Evolutionary conservation across 2,113 vertebrate species (phyloP).

Genomic region (Ondatra zibethicus): DNA sequence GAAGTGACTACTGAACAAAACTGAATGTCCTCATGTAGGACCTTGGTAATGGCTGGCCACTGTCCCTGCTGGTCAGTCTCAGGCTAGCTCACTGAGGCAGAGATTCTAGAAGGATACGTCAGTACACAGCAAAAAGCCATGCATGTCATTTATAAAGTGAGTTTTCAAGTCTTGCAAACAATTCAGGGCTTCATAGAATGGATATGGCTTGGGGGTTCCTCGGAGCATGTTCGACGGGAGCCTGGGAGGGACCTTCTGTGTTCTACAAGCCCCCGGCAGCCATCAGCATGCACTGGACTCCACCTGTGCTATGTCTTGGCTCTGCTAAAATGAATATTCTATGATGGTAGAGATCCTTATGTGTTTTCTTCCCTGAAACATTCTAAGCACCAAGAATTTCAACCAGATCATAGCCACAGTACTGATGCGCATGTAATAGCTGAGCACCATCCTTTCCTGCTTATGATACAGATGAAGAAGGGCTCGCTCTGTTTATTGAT

Average conservation of each 20-base stretch:
- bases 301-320: background rate
- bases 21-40: too few relatives aligned
- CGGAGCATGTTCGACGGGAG: rapidly evolving
- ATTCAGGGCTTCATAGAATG: background rate
- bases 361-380: background rate
- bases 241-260: background rate
- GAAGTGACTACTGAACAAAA: background rate
- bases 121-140: too few relatives aligned
- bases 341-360: background rate
- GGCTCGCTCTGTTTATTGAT: background rate
- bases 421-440: background rate
- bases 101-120: background rate
- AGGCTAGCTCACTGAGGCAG: background rate
- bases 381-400: background rate
- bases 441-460: background rate
- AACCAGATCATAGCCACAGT: background rate
- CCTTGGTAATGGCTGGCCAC: background rate
- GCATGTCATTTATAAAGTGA: rapidly evolving
- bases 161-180: background rate
- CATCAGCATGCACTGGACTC: rapidly evolving
- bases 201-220: background rate
- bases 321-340: background rate
- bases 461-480: background rate
- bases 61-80: rapidly evolving
- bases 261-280: rapidly evolving